Evolutionary conservation across 2,113 vertebrate species (phyloP).

Genomic region (Proterorhinus semilunaris): DNA sequence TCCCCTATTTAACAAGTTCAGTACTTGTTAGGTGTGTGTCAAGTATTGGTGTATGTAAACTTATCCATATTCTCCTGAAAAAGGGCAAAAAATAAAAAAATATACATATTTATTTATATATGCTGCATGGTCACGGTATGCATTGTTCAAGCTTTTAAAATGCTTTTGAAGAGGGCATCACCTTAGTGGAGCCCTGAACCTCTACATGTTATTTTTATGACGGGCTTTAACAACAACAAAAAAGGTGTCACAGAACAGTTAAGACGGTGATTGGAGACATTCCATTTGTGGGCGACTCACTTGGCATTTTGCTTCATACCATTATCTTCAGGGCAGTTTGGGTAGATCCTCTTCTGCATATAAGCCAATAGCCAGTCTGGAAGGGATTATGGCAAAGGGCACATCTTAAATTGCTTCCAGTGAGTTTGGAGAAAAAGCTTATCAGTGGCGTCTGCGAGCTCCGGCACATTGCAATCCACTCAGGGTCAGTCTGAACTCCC

Average conservation of each 20-base stretch:
- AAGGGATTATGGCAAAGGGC: slow-evolving; percentile 52
- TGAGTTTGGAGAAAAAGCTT: slow-evolving; percentile 38
- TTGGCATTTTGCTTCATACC: slow-evolving; percentile 18
- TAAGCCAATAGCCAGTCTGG: slow-evolving; percentile 40
- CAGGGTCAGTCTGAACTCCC: slow-evolving; percentile 31
- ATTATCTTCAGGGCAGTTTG: slow-evolving; percentile 27
- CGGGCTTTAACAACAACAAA: not conserved
- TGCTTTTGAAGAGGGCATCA: not conserved
- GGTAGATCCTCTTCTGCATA: slow-evolving; percentile 37
- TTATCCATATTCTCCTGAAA: no score
- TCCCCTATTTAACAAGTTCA: no score
- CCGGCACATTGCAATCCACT: slow-evolving; percentile 30
- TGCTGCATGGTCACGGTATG: no score
- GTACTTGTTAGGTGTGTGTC: no score
- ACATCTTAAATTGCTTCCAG: slow-evolving; percentile 50
- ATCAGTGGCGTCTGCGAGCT: slow-evolving; percentile 32
- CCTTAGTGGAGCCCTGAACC: not conserved
- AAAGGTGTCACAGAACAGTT: not conserved
- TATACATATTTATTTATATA: no score
- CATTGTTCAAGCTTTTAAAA: not conserved
- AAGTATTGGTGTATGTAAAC: no score
- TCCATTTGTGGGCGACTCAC: slow-evolving; percentile 15
- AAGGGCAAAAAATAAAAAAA: no score
- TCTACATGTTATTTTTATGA: not conserved
- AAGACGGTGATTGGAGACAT: slow-evolving; percentile 12